These are phyloP conservation scores for Stenchaetothrips biformis DNA, from an alignment of 2,888 invertebrate species.

Conservation along the genomic window DNA sequence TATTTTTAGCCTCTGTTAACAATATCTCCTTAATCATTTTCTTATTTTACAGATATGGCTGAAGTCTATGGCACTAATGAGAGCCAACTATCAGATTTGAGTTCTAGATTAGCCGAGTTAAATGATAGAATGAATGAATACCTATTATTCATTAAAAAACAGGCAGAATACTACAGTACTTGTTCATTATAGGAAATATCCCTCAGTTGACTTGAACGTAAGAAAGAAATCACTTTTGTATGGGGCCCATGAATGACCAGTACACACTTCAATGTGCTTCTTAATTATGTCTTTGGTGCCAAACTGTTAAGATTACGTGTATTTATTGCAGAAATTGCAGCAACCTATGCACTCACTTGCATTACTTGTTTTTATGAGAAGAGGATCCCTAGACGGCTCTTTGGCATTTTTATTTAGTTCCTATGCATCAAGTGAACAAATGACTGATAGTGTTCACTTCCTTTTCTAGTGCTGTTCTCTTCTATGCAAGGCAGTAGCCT, in stretches of 20 bases:
- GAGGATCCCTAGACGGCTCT: not conserved
- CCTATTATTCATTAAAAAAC: slow-evolving; percentile 55
- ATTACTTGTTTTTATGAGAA: not conserved
- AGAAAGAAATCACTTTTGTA: not conserved
- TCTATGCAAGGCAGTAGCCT: no score
- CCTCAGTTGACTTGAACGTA: not conserved
- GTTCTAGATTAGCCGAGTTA: slow-evolving; percentile 56
- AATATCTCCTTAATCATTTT: slow-evolving; percentile 27
- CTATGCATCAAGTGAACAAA: slow-evolving; percentile 16
- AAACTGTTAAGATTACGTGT: not conserved
- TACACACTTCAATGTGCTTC: not conserved
- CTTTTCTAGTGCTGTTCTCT: not conserved
- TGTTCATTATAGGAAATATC: slow-evolving; percentile 46
- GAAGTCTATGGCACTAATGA: slow-evolving; percentile 63
- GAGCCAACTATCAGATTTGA: slow-evolving; percentile 55
- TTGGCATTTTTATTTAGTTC: not conserved
- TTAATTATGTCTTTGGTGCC: not conserved
- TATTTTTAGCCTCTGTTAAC: slow-evolving; percentile 30
- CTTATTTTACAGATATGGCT: slow-evolving; percentile 53
- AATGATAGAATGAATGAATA: slow-evolving; percentile 59
- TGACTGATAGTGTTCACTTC: slow-evolving; percentile 18
- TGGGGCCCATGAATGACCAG: no score
- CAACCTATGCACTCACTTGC: not conserved
- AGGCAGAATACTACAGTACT: slow-evolving; percentile 58
- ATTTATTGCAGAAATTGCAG: not conserved